A percentile compares a stretch with the other conserved stretches of the same genome.
Conservation (phyloP, 2,888 invertebrate genomes). For the Andricus quercusramuli region DNA sequence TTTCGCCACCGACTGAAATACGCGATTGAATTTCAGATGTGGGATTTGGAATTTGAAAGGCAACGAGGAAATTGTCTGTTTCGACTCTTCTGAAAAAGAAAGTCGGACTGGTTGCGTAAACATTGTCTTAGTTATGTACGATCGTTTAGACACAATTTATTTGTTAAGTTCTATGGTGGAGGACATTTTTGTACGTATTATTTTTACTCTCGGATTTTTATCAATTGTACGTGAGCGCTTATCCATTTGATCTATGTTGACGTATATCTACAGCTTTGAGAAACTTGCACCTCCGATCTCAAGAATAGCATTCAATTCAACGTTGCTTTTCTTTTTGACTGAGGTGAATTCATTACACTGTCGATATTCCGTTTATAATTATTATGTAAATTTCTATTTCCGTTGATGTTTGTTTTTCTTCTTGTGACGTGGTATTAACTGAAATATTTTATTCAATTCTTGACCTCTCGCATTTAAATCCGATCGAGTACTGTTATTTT, state of each 20-base stretch:
- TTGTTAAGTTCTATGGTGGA: slow-evolving; percentile 62
- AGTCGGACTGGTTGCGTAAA: slow-evolving; percentile 9
- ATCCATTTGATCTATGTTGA: slow-evolving; percentile 15
- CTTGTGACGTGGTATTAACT: background rate
- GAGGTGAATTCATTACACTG: slow-evolving; percentile 1
- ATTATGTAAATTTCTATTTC: background rate
- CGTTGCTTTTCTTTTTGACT: background rate
- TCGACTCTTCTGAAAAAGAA: slow-evolving; percentile 6
- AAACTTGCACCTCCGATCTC: slow-evolving; percentile 16
- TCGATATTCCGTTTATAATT: background rate
- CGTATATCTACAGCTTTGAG: background rate
- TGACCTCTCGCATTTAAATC: background rate
- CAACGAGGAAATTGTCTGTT: slow-evolving; percentile 17
- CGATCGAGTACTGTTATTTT: slow-evolving; percentile 49
- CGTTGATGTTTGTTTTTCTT: background rate
- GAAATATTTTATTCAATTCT: background rate
- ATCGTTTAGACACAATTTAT: slow-evolving; percentile 42
- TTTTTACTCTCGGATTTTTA: slow-evolving; percentile 47
- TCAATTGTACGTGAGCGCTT: slow-evolving; percentile 11
- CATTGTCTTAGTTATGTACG: slow-evolving; percentile 3
- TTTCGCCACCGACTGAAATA: slow-evolving; percentile 18
- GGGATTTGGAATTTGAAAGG: slow-evolving; percentile 23
- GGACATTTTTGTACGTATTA: slow-evolving; percentile 62
- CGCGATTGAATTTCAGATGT: slow-evolving; percentile 9
- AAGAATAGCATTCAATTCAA: slow-evolving; percentile 12